phyloP scores from a whole-genome alignment of 2,888 invertebrate genomes.

The Meghimatium bilineatum region DNA sequence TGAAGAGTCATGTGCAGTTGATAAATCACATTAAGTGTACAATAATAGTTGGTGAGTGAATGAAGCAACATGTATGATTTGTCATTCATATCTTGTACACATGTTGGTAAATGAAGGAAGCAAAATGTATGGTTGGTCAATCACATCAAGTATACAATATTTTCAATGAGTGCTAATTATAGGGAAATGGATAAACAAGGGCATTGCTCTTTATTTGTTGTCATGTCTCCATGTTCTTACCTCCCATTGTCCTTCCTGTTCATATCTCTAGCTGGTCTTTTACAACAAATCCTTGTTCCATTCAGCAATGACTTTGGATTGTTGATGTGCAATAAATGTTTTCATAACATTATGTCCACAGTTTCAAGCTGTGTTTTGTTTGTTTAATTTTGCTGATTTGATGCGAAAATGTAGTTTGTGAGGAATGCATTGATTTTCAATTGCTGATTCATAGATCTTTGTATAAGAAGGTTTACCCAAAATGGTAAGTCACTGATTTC shows the following conservation, averaged over 20 bases:
- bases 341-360: conserved; percentile 36
- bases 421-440: too few relatives aligned
- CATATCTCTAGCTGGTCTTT: not conserved
- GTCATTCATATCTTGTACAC: too few relatives aligned
- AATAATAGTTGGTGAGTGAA: too few relatives aligned
- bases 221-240: not conserved
- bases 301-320: conserved; percentile 36
- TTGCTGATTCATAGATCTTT: too few relatives aligned
- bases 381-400: too few relatives aligned
- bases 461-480: too few relatives aligned
- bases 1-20: not conserved
- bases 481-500: too few relatives aligned
- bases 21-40: too few relatives aligned
- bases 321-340: conserved; percentile 47
- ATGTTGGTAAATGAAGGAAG: too few relatives aligned
- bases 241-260: not conserved
- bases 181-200: not conserved
- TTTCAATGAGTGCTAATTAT: not conserved
- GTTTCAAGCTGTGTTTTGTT: not conserved
- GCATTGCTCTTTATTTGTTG: not conserved
- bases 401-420: too few relatives aligned
- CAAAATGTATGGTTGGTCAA: too few relatives aligned
- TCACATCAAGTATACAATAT: not conserved
- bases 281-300: conserved; percentile 1
- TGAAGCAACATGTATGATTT: too few relatives aligned